phyloP scores from a whole-genome alignment of 2,113 vertebrate genomes.

The Indicator maculatus region DNA sequence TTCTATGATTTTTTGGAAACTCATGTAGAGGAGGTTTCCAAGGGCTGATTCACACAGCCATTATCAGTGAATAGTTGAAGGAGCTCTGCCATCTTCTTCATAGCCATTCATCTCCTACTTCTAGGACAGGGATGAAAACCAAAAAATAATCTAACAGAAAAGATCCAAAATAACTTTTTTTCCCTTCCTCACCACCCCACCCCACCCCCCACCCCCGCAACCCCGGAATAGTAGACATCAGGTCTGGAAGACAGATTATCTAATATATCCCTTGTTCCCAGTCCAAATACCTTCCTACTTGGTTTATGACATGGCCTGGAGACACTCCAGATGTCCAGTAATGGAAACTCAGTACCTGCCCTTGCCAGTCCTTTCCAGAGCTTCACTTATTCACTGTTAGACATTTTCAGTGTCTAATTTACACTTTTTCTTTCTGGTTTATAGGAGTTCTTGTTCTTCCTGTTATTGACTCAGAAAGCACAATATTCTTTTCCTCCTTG shows the following conservation, averaged over 20 bases:
- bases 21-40: not conserved
- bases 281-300: not conserved
- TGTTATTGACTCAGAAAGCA: not conserved
- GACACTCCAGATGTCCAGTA: not conserved
- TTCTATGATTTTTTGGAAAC: not conserved
- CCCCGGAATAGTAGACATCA: not conserved
- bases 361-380: not conserved
- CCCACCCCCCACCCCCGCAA: fast-evolving
- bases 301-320: not conserved
- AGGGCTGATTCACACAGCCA: not conserved
- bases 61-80: not conserved
- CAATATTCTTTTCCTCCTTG: not conserved
- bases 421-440: not conserved
- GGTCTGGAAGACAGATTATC: not conserved
- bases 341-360: not conserved
- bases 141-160: not conserved
- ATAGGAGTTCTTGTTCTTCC: not conserved
- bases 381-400: not conserved
- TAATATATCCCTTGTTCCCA: not conserved
- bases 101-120: not conserved
- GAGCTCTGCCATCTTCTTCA: not conserved
- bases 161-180: not conserved
- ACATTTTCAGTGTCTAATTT: not conserved
- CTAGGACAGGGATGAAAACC: not conserved
- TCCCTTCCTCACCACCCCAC: not conserved